Percentiles rank a stretch among this genome's conserved stretches.
Evolutionary conservation across 2,113 vertebrate genomes (phyloP).

Genomic region (Elgaria multicarinata): DNA sequence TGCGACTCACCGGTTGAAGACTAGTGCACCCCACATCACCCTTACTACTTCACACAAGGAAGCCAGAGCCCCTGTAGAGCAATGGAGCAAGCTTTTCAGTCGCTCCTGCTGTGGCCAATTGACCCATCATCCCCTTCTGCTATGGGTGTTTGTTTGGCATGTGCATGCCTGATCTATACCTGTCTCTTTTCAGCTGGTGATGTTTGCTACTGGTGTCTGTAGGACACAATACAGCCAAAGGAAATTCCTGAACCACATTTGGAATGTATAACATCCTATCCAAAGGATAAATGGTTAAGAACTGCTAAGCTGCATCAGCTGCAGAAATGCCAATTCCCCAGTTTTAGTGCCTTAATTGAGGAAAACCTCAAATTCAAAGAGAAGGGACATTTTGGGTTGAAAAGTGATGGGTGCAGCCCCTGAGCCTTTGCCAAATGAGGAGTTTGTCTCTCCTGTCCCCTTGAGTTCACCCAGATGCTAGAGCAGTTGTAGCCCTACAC

Average conservation of each 20-base stretch:
- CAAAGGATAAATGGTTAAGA: not conserved
- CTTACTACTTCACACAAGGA: too few species aligned
- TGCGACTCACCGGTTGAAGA: too few species aligned
- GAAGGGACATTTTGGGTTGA: too few species aligned
- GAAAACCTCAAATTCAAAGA: too few species aligned
- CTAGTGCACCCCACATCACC: too few species aligned
- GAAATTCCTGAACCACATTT: not conserved
- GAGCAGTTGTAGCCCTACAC: too few species aligned
- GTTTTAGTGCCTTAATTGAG: too few species aligned
- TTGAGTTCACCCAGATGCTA: not conserved
- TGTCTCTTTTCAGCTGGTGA: too few species aligned
- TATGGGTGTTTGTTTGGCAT: too few species aligned
- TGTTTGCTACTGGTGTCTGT: too few species aligned
- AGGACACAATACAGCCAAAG: too few species aligned
- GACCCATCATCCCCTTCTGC: not conserved
- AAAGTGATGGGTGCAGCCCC: not conserved
- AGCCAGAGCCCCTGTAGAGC: not conserved
- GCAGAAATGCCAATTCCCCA: not conserved
- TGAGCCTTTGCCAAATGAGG: not conserved
- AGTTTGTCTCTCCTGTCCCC: not conserved
- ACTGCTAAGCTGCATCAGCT: not conserved
- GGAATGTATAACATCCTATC: not conserved
- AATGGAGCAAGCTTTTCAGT: not conserved
- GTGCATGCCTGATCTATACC: too few species aligned
- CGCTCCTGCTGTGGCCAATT: not conserved